Percentiles rank a stretch among this genome's conserved stretches.
Conservation (phyloP, 1,140 invertebrate species). For the Penaeus vannamei region DNA sequence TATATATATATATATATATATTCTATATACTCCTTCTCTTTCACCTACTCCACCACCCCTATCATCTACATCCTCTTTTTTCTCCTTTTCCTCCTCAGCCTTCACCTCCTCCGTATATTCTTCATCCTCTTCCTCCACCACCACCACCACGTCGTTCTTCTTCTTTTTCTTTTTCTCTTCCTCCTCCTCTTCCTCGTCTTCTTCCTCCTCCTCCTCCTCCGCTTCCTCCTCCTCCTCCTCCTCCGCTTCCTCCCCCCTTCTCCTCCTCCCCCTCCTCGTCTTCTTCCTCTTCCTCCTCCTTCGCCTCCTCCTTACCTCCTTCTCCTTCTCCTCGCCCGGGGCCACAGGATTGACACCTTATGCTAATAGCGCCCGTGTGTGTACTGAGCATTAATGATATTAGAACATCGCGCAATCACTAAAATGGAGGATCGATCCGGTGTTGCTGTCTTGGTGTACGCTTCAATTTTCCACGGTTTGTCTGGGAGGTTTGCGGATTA, state of each 20-base stretch:
- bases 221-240: not conserved
- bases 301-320: not conserved
- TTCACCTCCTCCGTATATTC: constrained; percentile 16
- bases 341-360: constrained; percentile 58
- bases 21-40: not conserved
- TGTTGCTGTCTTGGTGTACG: constrained; percentile 50
- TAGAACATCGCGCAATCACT: constrained; percentile 59
- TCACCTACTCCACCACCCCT: not conserved
- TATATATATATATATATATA: not conserved
- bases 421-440: constrained; percentile 52
- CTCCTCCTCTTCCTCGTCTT: not conserved
- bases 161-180: not conserved
- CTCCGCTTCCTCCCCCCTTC: not conserved
- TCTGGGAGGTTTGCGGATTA: not conserved
- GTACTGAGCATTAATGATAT: constrained; percentile 61
- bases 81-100: not conserved
- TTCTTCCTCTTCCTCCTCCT: not conserved
- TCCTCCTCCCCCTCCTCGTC: not conserved
- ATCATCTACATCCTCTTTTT: not conserved
- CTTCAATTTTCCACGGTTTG: not conserved
- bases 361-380: constrained; percentile 57
- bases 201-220: constrained; percentile 12
- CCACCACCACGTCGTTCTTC: not conserved
- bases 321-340: constrained; percentile 18
- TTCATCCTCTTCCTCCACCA: not conserved